phyloP scores from a whole-genome alignment of 2,113 vertebrate genomes.

The Siniperca knerii region DNA sequence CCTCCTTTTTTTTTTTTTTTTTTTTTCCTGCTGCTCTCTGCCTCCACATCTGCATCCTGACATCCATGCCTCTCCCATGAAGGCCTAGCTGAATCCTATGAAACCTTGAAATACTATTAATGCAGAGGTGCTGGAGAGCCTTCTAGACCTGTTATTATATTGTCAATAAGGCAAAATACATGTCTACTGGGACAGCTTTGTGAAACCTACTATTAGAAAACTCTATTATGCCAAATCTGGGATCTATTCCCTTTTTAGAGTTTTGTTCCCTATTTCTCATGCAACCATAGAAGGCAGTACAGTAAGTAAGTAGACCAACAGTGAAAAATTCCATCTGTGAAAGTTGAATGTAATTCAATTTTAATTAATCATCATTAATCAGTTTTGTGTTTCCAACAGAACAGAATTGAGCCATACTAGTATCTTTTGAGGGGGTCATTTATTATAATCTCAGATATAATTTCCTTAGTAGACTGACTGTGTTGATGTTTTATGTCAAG shows the following conservation, averaged over 20 bases:
- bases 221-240: constrained; percentile 56
- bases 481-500: constrained; percentile 29
- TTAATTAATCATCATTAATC: constrained; percentile 26
- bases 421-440: constrained; percentile 2
- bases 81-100: constrained; percentile 41
- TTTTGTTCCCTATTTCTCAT: constrained; percentile 23
- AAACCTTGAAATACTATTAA: constrained; percentile 59
- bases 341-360: constrained; percentile 46
- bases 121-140: constrained; percentile 61
- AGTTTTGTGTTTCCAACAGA: not conserved
- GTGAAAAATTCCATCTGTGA: constrained; percentile 24
- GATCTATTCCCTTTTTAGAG: constrained; percentile 24
- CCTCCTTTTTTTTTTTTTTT: not conserved
- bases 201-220: constrained; percentile 56
- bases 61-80: constrained; percentile 15
- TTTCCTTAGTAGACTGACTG: constrained; percentile 7
- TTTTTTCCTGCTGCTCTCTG: constrained; percentile 10
- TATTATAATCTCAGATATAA: constrained; percentile 19
- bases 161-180: constrained; percentile 45
- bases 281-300: constrained; percentile 13
- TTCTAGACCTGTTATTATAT: constrained; percentile 55
- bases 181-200: constrained; percentile 56
- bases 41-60: constrained; percentile 34
- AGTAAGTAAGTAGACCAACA: constrained; percentile 8
- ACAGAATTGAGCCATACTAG: not conserved